Conservation (phyloP, 1,140 invertebrate species). For the Homarus americanus region DNA sequence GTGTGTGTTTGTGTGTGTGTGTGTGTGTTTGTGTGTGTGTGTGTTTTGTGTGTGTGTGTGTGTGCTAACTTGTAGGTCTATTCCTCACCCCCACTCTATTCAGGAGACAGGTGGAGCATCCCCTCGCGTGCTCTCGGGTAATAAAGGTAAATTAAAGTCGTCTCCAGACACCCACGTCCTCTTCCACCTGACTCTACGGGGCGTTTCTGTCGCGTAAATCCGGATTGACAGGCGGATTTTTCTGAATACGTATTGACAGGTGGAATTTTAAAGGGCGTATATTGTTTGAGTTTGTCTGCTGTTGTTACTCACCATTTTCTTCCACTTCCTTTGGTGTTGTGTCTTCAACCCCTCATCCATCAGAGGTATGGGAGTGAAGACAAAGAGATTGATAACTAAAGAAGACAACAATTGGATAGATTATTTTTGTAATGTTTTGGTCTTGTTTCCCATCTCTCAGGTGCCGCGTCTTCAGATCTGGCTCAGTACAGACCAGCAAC, state of each 20-base stretch:
- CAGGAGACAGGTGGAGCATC: too few species aligned
- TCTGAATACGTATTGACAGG: too few species aligned
- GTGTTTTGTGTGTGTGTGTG: neutral
- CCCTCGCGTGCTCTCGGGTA: neutral
- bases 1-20: neutral
- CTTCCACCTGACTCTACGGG: neutral
- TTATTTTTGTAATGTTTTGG: too few species aligned
- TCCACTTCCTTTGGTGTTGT: too few species aligned
- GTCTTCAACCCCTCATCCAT: too few species aligned
- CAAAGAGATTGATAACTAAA: too few species aligned
- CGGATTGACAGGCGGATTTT: neutral
- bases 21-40: neutral
- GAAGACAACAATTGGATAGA: too few species aligned
- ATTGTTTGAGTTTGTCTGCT: too few species aligned
- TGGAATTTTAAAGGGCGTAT: too few species aligned
- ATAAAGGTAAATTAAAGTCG: neutral
- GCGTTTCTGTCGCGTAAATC: neutral
- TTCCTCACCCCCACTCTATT: too few species aligned
- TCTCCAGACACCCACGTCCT: neutral
- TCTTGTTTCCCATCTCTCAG: conserved; percentile 5
- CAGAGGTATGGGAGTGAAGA: too few species aligned
- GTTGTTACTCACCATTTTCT: too few species aligned
- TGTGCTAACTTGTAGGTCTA: neutral
- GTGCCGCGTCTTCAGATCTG: conserved; percentile 69
- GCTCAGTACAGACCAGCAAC: conserved; percentile 64